Evolutionary conservation across 2,888 invertebrate species (phyloP).

Genomic region (Drosophila meridiana): DNA sequence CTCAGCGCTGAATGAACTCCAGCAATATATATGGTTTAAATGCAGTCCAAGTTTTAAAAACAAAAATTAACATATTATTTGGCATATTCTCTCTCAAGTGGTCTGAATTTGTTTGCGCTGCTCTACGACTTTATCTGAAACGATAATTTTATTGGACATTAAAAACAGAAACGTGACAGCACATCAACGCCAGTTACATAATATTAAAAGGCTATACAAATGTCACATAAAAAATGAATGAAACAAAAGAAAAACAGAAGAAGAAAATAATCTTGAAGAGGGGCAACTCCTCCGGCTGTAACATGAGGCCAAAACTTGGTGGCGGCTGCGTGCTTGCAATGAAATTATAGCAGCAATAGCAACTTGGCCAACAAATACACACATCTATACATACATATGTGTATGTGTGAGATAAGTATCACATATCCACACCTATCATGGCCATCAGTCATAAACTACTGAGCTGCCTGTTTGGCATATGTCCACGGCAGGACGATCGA

Average conservation of each 20-base stretch:
- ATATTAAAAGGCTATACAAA: constrained; percentile 75
- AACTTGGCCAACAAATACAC: constrained; percentile 12
- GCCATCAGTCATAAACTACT: constrained; percentile 77
- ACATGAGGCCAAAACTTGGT: constrained; percentile 47
- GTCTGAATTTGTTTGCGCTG: constrained; percentile 19
- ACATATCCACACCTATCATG: constrained; percentile 56
- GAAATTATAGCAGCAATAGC: constrained; percentile 38
- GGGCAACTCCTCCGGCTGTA: constrained; percentile 21
- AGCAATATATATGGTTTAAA: neutral
- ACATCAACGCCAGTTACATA: constrained; percentile 57
- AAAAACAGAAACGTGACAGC: constrained; percentile 72
- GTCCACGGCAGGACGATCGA: constrained; percentile 42
- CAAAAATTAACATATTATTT: constrained; percentile 21
- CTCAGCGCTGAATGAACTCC: neutral
- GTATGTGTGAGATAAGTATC: constrained; percentile 43
- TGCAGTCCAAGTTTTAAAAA: constrained; percentile 6
- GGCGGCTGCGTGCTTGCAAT: constrained; percentile 61
- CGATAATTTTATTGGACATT: constrained; percentile 75
- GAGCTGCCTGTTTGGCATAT: constrained; percentile 39
- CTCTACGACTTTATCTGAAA: constrained; percentile 59
- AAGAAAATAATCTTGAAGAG: constrained; percentile 4
- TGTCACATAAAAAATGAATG: constrained; percentile 49
- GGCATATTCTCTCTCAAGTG: constrained; percentile 2
- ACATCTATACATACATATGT: constrained; percentile 1
- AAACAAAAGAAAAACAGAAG: constrained; percentile 22